Percentiles rank a stretch among this genome's conserved stretches.
phyloP scores from a whole-genome alignment of 2,888 invertebrate species.

The Drosophila helvetica region DNA sequence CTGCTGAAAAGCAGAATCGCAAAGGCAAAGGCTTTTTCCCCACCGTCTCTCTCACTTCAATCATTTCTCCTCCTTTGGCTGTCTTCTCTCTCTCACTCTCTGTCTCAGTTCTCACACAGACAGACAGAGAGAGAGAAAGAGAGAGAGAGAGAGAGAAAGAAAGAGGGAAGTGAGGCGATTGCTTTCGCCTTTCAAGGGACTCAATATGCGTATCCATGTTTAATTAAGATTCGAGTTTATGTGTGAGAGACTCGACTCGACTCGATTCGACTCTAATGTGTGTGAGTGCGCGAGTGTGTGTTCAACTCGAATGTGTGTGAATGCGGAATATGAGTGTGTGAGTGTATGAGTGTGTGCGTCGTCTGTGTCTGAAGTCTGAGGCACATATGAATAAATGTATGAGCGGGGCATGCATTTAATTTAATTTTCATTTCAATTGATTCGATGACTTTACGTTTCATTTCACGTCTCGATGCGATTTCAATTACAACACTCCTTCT shows the following conservation, averaged over 20 bases:
- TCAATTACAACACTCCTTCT: slow-evolving; percentile 65
- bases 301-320: slow-evolving; percentile 24
- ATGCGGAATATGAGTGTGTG: slow-evolving; percentile 12
- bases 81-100: not conserved
- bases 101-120: too few relatives aligned
- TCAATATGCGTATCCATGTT: slow-evolving; percentile 71
- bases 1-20: slow-evolving; percentile 37
- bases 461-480: slow-evolving; percentile 76
- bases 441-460: slow-evolving; percentile 78
- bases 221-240: slow-evolving; percentile 70
- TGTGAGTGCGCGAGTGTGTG: not conserved
- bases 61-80: not conserved
- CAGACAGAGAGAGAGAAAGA: slow-evolving; percentile 3
- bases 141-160: not conserved
- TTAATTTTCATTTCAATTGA: slow-evolving; percentile 79
- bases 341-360: slow-evolving; percentile 9
- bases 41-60: not conserved
- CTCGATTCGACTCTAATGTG: not conserved
- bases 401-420: slow-evolving; percentile 75
- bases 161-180: slow-evolving; percentile 50
- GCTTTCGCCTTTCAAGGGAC: slow-evolving; percentile 66
- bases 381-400: slow-evolving; percentile 71
- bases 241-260: slow-evolving; percentile 11
- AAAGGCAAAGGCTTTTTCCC: slow-evolving; percentile 11
- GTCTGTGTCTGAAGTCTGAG: slow-evolving; percentile 25